Evolutionary conservation across 53 echinoderm and acorn worm species (phyloP).

Genomic region (Echinometra lucunter): DNA sequence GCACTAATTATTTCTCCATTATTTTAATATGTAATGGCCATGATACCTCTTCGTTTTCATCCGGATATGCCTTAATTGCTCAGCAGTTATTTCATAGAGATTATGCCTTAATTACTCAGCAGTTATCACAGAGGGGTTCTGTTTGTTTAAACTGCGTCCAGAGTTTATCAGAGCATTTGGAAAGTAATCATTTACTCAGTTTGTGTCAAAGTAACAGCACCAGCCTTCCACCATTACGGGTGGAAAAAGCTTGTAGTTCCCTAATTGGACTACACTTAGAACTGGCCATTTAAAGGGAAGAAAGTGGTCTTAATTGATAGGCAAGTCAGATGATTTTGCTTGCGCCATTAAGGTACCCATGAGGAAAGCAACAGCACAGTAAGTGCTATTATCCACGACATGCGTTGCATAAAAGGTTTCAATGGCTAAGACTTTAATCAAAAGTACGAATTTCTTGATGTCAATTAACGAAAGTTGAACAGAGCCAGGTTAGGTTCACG

Average conservation of each 20-base stretch:
- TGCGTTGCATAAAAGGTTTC: neutral
- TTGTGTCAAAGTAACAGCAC: neutral
- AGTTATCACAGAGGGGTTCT: slow-evolving; percentile 18
- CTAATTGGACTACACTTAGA: slow-evolving; percentile 43
- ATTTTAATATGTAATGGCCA: neutral
- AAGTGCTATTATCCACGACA: neutral
- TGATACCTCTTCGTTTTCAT: neutral
- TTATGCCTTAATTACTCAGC: neutral
- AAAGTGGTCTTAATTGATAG: slow-evolving; percentile 41
- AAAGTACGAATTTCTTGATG: neutral
- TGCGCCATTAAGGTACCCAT: neutral
- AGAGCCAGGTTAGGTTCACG: neutral
- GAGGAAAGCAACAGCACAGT: neutral
- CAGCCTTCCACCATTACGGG: neutral
- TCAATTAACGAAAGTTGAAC: neutral
- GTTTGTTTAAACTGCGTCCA: slow-evolving; percentile 9
- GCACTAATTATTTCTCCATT: slow-evolving; percentile 4
- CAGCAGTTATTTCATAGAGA: neutral
- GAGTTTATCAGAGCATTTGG: neutral
- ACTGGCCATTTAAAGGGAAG: slow-evolving; percentile 21
- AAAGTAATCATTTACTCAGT: slow-evolving; percentile 4
- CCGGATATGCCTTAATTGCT: neutral
- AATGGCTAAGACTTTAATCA: neutral
- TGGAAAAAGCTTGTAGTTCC: no score
- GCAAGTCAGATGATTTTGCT: slow-evolving; percentile 1